Conservation (phyloP, 2,888 invertebrate genomes). For the Charanyca ferruginea region DNA sequence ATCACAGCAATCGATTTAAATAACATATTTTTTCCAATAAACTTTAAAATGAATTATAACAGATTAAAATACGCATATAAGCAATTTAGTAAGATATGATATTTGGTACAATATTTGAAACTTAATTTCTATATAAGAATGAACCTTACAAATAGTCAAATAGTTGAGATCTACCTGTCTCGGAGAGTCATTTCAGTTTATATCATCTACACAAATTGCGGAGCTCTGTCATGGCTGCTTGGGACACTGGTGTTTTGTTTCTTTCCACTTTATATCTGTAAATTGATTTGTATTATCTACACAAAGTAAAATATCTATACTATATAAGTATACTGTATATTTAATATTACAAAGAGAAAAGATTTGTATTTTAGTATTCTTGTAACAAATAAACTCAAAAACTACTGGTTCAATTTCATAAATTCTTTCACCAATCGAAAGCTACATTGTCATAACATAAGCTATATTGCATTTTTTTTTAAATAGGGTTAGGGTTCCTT, state of each 20-base stretch:
- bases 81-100: conserved; percentile 56
- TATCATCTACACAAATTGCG: conserved; percentile 84
- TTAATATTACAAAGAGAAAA: too few relatives aligned
- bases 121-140: conserved; percentile 49
- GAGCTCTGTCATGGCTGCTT: conserved; percentile 84
- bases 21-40: conserved; percentile 51
- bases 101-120: conserved; percentile 59
- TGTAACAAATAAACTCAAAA: too few relatives aligned
- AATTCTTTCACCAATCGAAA: too few relatives aligned
- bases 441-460: too few relatives aligned
- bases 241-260: conserved; percentile 82
- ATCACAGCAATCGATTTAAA: conserved; percentile 80
- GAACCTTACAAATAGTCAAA: conserved; percentile 47
- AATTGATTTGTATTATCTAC: too few relatives aligned
- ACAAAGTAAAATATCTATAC: too few relatives aligned
- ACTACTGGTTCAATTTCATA: too few relatives aligned
- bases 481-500: too few relatives aligned
- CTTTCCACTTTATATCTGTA: conserved; percentile 85
- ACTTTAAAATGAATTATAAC: conserved; percentile 59
- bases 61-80: conserved; percentile 55
- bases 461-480: too few relatives aligned
- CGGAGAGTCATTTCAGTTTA: conserved; percentile 46
- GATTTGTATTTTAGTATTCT: too few relatives aligned
- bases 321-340: too few relatives aligned
- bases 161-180: conserved; percentile 46